phyloP scores from a whole-genome alignment of 1,140 invertebrate genomes.

The Pogonognathellus flavescens region DNA sequence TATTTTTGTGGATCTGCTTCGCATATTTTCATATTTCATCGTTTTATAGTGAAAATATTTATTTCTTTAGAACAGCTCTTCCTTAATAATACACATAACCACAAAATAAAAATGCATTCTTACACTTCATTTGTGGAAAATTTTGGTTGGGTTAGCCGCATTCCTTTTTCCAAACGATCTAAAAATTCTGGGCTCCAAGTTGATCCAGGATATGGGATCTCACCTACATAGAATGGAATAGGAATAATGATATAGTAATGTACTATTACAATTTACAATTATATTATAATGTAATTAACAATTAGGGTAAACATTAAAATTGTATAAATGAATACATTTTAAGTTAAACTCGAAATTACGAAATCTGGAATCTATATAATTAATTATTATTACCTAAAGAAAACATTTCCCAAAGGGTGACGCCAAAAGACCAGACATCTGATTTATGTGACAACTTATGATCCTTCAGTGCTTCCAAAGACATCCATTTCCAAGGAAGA shows the following conservation, averaged over 20 bases:
- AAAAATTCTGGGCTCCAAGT: background rate
- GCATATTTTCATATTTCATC: background rate
- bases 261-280: too few species aligned
- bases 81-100: background rate
- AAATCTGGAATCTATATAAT: too few species aligned
- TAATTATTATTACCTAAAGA: too few species aligned
- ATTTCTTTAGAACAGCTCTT: background rate
- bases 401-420: slow-evolving; percentile 39
- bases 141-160: background rate
- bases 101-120: background rate
- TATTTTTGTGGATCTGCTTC: too few species aligned
- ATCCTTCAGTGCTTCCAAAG: background rate
- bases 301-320: too few species aligned
- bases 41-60: background rate
- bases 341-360: too few species aligned
- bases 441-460: background rate
- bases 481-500: slow-evolving; percentile 17
- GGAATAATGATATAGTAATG: too few species aligned
- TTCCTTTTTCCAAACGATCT: background rate
- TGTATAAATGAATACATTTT: too few species aligned
- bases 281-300: too few species aligned
- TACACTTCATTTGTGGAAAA: background rate
- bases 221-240: too few species aligned
- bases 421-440: slow-evolving; percentile 11
- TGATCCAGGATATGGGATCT: background rate